Base-by-base conservation (phyloP, 2,113 vertebrate species). In the Nycticebus coucang region DNA sequence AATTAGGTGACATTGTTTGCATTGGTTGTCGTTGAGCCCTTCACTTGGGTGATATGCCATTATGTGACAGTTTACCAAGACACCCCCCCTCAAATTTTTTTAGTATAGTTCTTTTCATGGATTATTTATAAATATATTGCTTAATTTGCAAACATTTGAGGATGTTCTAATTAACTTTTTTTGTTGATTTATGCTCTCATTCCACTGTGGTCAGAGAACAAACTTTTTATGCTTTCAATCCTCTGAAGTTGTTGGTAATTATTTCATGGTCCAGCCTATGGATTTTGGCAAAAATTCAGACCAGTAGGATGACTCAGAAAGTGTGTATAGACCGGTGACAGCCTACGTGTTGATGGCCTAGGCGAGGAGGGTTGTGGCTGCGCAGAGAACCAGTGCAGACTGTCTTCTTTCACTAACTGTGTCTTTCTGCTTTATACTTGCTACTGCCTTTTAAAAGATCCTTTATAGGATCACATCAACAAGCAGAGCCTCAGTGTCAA, bases 91-190 rank as follows among this genome's bases (percentile, higher is more conserved):
- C 45, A 50, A 50, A 10, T 50, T 4, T 26, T 55, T 71, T 71
- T 86, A 24, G 41, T 89, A 30, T 74, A 60, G 5, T 66, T 91
- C 66, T 15, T 80, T 94, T 75, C n/a, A 41, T 82, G 57, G 55
- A 18, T 90, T 41, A 92, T 88, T 90, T 97, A 66, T 90, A 81
- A 90, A 80, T 64, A 4, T 80, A 3, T 87, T 68, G 62, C 26
- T 59, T 80, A 33, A 35, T 92, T 96, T 78, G 17, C 30, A 79
- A 59, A 80, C 45, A 82, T 77, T 57, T 64, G 71, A 85, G 15
- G 41, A 79, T 92, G 95, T 87, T 78, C 50, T 30, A n/a, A 33
- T 93, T 89, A 78, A 60, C 35, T 89, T 93, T 92, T 41, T 89
- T 81, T 82, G 28, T 71, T 92, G 80, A 55, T n/a, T 64, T 87